Evolutionary conservation across 2,113 vertebrate genomes (phyloP), one percentile per base, ranked within the genome.

Genomic region (Herpailurus yagouaroundi): DNA sequence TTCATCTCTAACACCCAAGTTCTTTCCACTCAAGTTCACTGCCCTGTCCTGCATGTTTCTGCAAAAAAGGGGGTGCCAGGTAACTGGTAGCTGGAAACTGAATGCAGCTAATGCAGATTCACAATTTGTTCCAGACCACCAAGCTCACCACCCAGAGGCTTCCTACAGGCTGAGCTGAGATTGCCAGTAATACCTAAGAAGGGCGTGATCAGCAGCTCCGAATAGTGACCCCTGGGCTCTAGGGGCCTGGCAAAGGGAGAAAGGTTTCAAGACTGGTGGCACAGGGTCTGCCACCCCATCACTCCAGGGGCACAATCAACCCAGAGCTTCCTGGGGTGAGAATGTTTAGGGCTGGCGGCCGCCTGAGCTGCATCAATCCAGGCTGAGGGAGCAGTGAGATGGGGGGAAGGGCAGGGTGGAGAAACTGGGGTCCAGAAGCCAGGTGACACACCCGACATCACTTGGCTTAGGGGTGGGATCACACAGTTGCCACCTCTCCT

Each of bases 311-410:
- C 45, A 73, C 27, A 9, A 48, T 45, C 48, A 27, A 69, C 29
- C n/a, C 21, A 36, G 64, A 48, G 69, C 41, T 69, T 38, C 48
- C 19, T 3, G 60, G n/a, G 74, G 45, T 0, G 0, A 90, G 60
- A 63, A 82, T 12, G 55, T 57, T 36, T 7, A 89, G n/a, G 33
- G 74, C 21, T 85, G 31, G 68, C 0, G 0, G 36, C 3, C 1
- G 68, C 18, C 4, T 66, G 41, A 2, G 16, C 8, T 23, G 38
- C 27, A 1, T 15, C 36, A 18, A 4, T 23, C 63, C 11, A 33
- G 55, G 77, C 6, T 29, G 57, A 63, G 36, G 5, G 31, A 68
- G 38, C 1, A 13, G n/a, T 21, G 36, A 71, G 66, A 83, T 4
- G 5, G 50, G 13, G n/a, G 41, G 36, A 77, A 12, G 63, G 31